Evolutionary conservation across 2,888 invertebrate species (phyloP).

Genomic region (Sinodicranocentrus sp.): DNA sequence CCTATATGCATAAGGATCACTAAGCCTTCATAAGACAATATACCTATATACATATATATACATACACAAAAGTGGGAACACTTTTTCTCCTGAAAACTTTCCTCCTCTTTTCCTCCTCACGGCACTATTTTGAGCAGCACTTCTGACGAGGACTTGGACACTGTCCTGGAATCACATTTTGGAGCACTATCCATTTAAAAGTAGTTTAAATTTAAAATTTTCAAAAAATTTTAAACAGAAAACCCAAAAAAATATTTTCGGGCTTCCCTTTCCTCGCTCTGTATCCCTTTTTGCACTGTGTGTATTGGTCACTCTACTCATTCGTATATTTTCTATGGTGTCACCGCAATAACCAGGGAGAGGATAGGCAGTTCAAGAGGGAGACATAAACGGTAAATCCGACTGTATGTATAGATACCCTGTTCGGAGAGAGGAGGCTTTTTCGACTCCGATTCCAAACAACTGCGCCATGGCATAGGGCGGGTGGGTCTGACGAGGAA

Average conservation of each 20-base stretch:
- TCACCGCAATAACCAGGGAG: neutral
- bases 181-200: constrained; percentile 6
- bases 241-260: constrained; percentile 27
- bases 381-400: neutral
- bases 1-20: constrained; percentile 19
- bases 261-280: constrained; percentile 43
- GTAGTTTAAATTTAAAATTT: constrained; percentile 36
- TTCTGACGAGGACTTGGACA: neutral
- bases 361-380: neutral
- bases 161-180: constrained; percentile 28
- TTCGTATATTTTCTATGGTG: neutral
- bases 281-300: constrained; percentile 51
- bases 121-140: constrained; percentile 59
- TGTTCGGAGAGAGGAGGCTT: neutral
- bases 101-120: constrained; percentile 15
- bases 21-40: constrained; percentile 12
- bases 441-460: constrained; percentile 28
- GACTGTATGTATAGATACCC: neutral
- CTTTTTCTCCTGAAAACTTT: neutral
- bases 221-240: constrained; percentile 43
- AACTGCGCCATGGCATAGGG: constrained; percentile 35
- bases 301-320: neutral
- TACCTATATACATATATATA: constrained; percentile 32
- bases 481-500: constrained; percentile 39
- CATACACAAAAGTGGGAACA: constrained; percentile 20